Conservation (phyloP, 2,797 vertebrate species). For the Gallinago stenura region DNA sequence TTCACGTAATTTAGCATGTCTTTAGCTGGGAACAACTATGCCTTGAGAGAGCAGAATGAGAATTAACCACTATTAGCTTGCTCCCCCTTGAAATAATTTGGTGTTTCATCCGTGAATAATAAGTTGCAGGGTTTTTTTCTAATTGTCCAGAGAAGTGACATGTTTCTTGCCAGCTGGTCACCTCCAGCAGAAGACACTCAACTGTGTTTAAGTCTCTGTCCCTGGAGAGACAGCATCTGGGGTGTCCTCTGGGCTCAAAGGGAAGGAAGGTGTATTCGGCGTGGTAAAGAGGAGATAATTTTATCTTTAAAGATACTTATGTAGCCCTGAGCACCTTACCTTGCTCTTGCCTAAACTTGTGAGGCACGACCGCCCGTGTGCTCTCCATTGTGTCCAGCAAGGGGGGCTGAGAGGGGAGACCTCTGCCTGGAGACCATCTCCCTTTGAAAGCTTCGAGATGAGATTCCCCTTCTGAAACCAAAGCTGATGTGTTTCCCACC, state of each 20-base stretch:
- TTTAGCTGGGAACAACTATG: conserved; percentile 1
- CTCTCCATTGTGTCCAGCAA: not conserved
- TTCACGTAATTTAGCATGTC: conserved; percentile 33
- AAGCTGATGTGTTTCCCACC: not conserved
- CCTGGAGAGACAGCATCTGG: not conserved
- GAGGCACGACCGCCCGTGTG: fast-evolving
- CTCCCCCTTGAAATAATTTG: not conserved
- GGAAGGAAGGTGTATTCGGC: not conserved
- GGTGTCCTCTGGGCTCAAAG: not conserved
- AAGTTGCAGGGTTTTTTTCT: not conserved
- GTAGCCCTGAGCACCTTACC: not conserved
- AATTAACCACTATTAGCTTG: not conserved
- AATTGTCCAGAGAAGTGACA: fast-evolving
- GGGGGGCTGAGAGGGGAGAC: no score
- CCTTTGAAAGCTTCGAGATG: not conserved
- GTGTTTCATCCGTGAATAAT: not conserved
- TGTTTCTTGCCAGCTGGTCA: not conserved
- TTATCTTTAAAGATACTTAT: not conserved
- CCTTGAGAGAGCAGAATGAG: conserved; percentile 4
- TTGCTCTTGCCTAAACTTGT: not conserved
- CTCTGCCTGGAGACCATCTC: not conserved
- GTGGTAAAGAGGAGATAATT: not conserved
- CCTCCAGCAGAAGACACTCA: not conserved
- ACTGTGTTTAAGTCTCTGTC: not conserved
- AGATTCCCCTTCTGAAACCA: not conserved